Percentiles rank a stretch among this genome's conserved stretches.
These are phyloP conservation scores for Aspidapion aeneum DNA, from an alignment of 2,888 invertebrate species.

Conservation along the genomic window DNA sequence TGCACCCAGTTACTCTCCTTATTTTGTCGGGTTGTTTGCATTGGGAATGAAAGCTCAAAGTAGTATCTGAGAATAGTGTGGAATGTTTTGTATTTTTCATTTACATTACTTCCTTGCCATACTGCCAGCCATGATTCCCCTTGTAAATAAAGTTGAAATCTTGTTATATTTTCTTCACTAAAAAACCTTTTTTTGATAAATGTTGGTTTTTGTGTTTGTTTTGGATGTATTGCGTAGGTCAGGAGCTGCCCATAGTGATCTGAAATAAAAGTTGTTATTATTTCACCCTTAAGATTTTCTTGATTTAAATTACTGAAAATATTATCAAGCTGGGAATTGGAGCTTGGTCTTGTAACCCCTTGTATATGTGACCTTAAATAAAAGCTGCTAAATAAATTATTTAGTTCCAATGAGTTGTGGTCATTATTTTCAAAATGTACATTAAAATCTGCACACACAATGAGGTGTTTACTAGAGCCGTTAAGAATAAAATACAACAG, in stretches of 20 bases:
- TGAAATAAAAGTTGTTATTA: not conserved
- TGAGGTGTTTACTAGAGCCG: not conserved
- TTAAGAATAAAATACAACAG: not conserved
- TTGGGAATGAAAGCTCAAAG: not conserved
- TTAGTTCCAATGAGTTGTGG: not conserved
- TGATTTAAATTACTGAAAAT: not conserved
- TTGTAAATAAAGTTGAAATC: not conserved
- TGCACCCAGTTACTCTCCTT: not conserved
- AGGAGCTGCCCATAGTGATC: not conserved
- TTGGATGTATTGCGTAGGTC: not conserved
- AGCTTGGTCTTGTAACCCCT: not conserved
- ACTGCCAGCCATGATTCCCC: not conserved
- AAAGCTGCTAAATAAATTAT: not conserved
- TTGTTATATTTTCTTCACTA: not conserved
- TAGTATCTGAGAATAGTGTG: not conserved
- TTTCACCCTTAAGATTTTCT: not conserved
- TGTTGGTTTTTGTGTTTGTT: not conserved
- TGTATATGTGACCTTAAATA: not conserved
- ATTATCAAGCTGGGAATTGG: not conserved
- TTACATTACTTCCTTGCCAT: not conserved
- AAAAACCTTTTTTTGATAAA: not conserved
- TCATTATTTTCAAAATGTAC: not conserved
- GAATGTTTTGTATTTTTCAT: not conserved
- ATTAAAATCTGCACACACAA: not conserved
- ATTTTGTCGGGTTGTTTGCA: not conserved